Percentiles rank a stretch among this genome's conserved stretches.
These are phyloP conservation scores for Eulimnadia texana DNA, from an alignment of 1,140 invertebrate species.

Conservation along the genomic window DNA sequence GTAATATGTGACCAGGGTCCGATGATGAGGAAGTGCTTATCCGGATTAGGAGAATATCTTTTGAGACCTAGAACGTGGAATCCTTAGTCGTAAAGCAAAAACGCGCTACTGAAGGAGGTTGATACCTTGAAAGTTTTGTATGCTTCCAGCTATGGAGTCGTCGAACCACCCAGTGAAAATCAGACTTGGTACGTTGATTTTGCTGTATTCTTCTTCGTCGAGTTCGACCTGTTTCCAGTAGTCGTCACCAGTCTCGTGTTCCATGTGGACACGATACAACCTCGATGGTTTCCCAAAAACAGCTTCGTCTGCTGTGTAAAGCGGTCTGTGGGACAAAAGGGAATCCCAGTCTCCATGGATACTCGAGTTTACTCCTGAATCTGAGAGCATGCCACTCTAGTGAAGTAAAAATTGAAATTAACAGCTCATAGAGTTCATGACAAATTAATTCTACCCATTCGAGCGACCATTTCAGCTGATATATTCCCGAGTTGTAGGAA, in stretches of 20 bases:
- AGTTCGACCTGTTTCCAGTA: not conserved
- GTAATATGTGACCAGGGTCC: not conserved
- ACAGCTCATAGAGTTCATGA: too few species aligned
- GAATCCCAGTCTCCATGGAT: too few species aligned
- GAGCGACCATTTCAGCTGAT: too few species aligned
- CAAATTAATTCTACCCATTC: too few species aligned
- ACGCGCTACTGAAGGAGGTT: not conserved
- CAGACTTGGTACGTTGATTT: not conserved
- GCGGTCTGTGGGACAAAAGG: too few species aligned
- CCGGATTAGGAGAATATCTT: not conserved
- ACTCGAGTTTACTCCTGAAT: too few species aligned
- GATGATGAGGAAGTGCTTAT: not conserved
- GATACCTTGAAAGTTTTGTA: not conserved
- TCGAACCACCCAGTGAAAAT: not conserved
- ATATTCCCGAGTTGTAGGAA: too few species aligned
- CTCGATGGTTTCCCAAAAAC: not conserved
- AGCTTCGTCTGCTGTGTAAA: too few species aligned
- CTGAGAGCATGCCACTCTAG: too few species aligned
- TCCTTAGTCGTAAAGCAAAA: not conserved
- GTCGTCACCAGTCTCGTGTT: not conserved
- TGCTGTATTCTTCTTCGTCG: not conserved
- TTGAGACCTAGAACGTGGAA: not conserved
- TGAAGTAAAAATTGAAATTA: too few species aligned
- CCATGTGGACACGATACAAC: not conserved
- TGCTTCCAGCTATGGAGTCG: not conserved